These are phyloP conservation scores for Sebastes fasciatus DNA, from an alignment of 2,113 vertebrate genomes.

Conservation along the genomic window DNA sequence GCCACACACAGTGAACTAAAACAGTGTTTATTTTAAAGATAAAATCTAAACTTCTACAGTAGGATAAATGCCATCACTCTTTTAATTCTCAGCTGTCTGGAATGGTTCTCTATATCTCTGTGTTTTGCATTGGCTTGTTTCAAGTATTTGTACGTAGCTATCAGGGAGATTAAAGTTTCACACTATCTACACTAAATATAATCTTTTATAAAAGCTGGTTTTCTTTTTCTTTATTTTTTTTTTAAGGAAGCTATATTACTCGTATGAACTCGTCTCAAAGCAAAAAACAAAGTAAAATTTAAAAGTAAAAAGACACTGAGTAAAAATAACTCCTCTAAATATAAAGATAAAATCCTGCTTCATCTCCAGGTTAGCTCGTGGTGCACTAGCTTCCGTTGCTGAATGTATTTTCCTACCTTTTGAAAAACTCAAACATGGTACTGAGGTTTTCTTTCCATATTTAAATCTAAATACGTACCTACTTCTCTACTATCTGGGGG, in stretches of 20 bases:
- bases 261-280: conserved; percentile 2
- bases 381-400: conserved; percentile 5
- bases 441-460: not conserved
- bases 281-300: conserved; percentile 17
- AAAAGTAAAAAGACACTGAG: not conserved
- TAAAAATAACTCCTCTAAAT: not conserved
- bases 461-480: not conserved
- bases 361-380: not conserved
- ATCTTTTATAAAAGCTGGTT: conserved; percentile 13
- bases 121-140: conserved; percentile 71
- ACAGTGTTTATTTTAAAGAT: conserved; percentile 1
- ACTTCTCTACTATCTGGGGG: not conserved
- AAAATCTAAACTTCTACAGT: conserved; percentile 29
- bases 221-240: not conserved
- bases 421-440: not conserved
- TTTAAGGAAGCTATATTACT: conserved; percentile 9
- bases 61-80: conserved; percentile 6
- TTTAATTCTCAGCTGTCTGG: conserved; percentile 8
- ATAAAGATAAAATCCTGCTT: conserved; percentile 24
- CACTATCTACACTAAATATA: conserved; percentile 35
- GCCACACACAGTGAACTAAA: conserved; percentile 14
- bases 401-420: not conserved
- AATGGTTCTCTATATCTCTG: conserved; percentile 23
- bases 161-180: conserved; percentile 33
- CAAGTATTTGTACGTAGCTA: conserved; percentile 71